Base-by-base conservation (phyloP, 2,888 invertebrate genomes). In the Noctua janthina region DNA sequence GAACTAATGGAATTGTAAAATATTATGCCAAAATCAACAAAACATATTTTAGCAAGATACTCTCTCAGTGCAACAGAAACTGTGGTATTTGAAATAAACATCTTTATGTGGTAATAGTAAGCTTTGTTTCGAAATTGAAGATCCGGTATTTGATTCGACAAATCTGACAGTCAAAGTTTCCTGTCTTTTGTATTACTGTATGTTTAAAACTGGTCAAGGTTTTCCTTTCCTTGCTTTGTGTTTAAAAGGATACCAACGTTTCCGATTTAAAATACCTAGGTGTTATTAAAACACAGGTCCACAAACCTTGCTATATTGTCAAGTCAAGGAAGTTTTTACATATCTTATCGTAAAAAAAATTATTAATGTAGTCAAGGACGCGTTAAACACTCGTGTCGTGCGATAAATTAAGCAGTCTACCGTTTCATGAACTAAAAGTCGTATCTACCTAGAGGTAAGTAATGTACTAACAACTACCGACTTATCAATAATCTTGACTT, bases 11-110 rank as follows among this genome's bases (percentile, higher is more conserved):
- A 77, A 74, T 49, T 79, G 66, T 49, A 17, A 17, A n/a, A 68
- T 73, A 35, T 62, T 54, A 77, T 66, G 76, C 85, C 87, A 87
- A 85, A 79, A 79, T 54, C 71, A 72, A 85, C 79, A 76, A 54
- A 54, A 39, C 56, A 29, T 59, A 68, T 64, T 76, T 72, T n/a
- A 67, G 35, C 29, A 68, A 74, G 59, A 49, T 29, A 64, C 59
- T 29, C 13, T 70, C 49, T 39, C 10, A 29, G 35, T 62, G 39
- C 51, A 72, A 74, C n/a, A 64, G 74, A 74, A 83, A 71, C 49
- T 70, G 74, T 43, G 67, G 67, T 23, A 67, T 72, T 68, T 29
- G 39, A 66, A 73, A 76, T 68, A 74, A 59, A 23, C n/a, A 46
- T 66, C 54, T 87, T 87, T 74, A 85, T 77, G 73, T 83, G 1